Base-by-base conservation (phyloP, 2,888 invertebrate species). In the Julus scandinavius region DNA sequence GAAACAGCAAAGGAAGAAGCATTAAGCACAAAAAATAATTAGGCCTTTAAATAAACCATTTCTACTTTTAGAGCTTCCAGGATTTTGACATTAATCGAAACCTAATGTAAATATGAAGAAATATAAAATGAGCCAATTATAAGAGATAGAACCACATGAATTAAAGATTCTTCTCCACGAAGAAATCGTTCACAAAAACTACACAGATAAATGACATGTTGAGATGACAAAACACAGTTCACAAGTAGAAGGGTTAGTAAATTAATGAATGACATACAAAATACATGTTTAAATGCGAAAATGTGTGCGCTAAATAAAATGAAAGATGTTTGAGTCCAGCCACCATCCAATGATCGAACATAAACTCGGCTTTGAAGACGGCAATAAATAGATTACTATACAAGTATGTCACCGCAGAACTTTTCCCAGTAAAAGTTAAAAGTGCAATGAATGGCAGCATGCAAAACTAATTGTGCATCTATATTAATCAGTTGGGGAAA, bases 401-500 rank as follows among this genome's bases (percentile, higher is more conserved):
- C 29, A 45, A 45, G 45, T 40, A 80, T 80, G 80, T 80, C 80
- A 80, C 29, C 80, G 80, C 15, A 80, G 38, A 38, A 13, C 38
- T 80, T 80, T 38, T 80, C n/a, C 72, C 80, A 80, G 80, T 80
- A 80, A 80, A 80, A 4, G 80, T 80, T 80, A 20, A 38, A 85
- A 85, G 85, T 85, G 85, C 85, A 85, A 50, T 85, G 85, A 85
- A 85, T 85, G 85, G 49, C 85, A 85, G 85, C 85, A 85, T 85
- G 85, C 85, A 85, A 29, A 80, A 85, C 85, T 85, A 85, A 85
- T 85, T 45, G 85, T 85, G 85, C 85, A 85, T 85, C 50, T 85
- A 85, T 49, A 85, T 85, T 63, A 58, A 87, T 49, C 87, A 87
- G 87, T 87, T 63, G 87, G 87, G 50, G 54, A 87, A 49, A 80